Base-by-base conservation (phyloP, 2,888 invertebrate species). In the Peribatodes rhomboidaria region DNA sequence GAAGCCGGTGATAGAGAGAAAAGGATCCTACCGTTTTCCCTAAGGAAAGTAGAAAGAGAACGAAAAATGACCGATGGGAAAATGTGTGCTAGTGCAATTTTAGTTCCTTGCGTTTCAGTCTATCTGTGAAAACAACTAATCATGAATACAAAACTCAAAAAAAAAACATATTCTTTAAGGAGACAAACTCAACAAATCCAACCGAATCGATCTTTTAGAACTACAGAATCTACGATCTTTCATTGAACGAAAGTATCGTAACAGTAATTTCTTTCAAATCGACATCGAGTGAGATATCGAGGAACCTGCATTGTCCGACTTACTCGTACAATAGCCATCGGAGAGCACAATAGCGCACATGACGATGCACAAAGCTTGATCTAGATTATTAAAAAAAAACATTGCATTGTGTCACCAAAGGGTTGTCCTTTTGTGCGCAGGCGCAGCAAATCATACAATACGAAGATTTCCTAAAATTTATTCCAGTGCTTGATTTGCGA, bases 351-450 rank as follows among this genome's bases (percentile, higher is more conserved):
- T 56, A 60, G 52, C 31, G 55, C 41, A 55, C 54, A 65, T 60
- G 58, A 65, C 35, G 49, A 50, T 44, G 60, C 60, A 65, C 59
- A 60, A 65, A 35, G 37, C 58, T 72, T 82, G 88, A 89, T 88
- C 89, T 88, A 89, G 89, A 90, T 89, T 86, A 85, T 84, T 84
- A 82, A 42, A 54, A 55, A 55, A 16, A 27, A 20, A 14, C n/a
- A 35, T 83, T 71, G 76, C 81, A 84, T 88, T 89, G 87, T 89
- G 78, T 82, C 80, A 74, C 79, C 83, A 88, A 90, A 90, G 88
- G 89, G 89, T 87, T 90, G 79, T 69, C 74, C 76, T 86, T 86
- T 86, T 86, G 69, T 70, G 63, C 63, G 80, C 75, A 76, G 79
- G 72, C 74, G 76, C 69, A 74, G 78, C 75, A 74, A 69, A 69